Evolutionary conservation across 1,140 invertebrate genomes (phyloP).

Genomic region (Drosophila biarmipes): DNA sequence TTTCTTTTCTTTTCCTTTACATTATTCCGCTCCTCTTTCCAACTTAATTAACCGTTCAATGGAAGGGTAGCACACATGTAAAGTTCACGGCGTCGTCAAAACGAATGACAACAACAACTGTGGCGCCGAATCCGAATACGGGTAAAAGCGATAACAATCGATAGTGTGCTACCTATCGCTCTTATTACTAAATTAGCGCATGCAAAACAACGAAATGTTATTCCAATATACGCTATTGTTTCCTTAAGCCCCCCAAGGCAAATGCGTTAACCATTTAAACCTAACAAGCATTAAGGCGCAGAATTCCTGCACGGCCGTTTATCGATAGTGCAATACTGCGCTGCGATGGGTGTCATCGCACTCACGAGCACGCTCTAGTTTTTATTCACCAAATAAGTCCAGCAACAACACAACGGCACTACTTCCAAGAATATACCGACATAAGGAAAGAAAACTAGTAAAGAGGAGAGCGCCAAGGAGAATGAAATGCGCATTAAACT

Average conservation of each 20-base stretch:
- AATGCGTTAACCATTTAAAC: neutral
- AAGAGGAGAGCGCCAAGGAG: neutral
- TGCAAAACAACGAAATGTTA: no score
- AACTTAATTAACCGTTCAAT: neutral
- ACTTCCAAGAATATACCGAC: neutral
- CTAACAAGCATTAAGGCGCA: neutral
- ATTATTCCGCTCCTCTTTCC: neutral
- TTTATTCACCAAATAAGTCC: neutral
- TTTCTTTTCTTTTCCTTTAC: no score
- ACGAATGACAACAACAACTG: conserved; percentile 7
- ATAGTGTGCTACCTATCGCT: neutral
- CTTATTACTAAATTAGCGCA: neutral
- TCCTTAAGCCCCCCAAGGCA: neutral
- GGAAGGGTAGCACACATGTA: conserved; percentile 6
- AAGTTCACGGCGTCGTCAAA: conserved; percentile 4
- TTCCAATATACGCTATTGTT: neutral
- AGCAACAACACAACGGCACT: neutral
- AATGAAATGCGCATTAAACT: conserved; percentile 9
- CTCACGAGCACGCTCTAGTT: neutral
- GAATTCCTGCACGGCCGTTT: neutral
- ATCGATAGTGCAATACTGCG: conserved; percentile 1
- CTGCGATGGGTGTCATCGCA: neutral
- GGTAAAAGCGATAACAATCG: neutral
- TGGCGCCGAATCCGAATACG: conserved; percentile 15
- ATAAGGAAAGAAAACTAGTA: neutral